Evolutionary conservation across 2,888 invertebrate species (phyloP), one percentile per base, ranked within the genome.

Genomic region (Hemistola chrysoprasaria): DNA sequence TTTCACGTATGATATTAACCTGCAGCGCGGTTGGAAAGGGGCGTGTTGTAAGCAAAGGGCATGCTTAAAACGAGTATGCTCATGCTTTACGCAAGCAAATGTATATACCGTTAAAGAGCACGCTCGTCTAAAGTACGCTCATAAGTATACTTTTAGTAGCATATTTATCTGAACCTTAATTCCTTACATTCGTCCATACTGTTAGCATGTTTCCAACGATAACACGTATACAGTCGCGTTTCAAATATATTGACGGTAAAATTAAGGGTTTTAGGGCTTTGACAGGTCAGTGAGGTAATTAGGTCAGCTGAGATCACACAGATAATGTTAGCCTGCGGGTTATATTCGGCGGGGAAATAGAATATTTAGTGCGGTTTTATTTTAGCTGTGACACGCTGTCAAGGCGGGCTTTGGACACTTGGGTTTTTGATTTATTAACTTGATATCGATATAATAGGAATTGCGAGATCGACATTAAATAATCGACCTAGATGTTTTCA

Each of bases 251-350:
- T 54, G 65, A 53, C 35, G 50, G 47, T 57, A 56, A 62, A 62
- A 68, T 71, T 62, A 69, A 57, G 49, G 55, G 50, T 61, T 56
- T 63, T 62, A 62, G 55, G 49, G 50, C 41, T 65, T 61, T 59
- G 69, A 65, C 69, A 66, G 59, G 46, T 37, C 55, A 51, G 50
- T 57, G 22, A 39, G 52, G 49, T 50, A 68, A 65, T 50, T 60
- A 49, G 68, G 68, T 67, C 65, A 65, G 54, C 55, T 48, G 42
- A 44, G 50, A 53, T 49, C 45, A 32, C 48, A 31, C 8, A 27
- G 21, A 11, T 47, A 52, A 54, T 46, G 39, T 42, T 44, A 43
- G 47, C 42, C 16, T 16, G 16, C 16, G 16, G 51, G 34, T 48
- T 37, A 32, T 41, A 39, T 24, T 28, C 28, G 9, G 31, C 32